Conservation (phyloP, 2,888 invertebrate species). For the Xylota sylvarum region DNA sequence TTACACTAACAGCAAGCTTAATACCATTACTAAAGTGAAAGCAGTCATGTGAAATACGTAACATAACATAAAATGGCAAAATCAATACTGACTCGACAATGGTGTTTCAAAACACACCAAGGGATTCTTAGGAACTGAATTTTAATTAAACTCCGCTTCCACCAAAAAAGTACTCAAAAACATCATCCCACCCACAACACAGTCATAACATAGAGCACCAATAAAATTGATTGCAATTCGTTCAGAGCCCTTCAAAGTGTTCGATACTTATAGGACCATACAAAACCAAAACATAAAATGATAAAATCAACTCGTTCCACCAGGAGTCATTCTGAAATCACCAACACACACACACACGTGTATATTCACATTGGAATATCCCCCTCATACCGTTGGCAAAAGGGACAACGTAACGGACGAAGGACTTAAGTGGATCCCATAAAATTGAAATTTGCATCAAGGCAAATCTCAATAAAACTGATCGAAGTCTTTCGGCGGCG, state of each 20-base stretch:
- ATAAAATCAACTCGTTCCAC: conserved; percentile 61
- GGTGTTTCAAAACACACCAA: conserved; percentile 2
- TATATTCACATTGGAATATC: conserved; percentile 33
- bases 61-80: not conserved
- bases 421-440: conserved; percentile 75
- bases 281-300: conserved; percentile 43
- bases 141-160: conserved; percentile 49
- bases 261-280: conserved; percentile 47
- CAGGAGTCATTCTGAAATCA: conserved; percentile 17
- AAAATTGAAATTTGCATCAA: conserved; percentile 77
- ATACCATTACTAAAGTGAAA: not conserved
- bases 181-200: conserved; percentile 2
- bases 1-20: no score
- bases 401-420: conserved; percentile 68
- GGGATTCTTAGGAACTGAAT: conserved; percentile 11
- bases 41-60: not conserved
- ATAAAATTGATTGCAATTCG: conserved; percentile 70
- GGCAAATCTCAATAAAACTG: conserved; percentile 77
- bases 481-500: conserved; percentile 69
- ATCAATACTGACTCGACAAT: conserved; percentile 7
- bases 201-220: conserved; percentile 26
- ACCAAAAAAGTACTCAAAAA: conserved; percentile 10
- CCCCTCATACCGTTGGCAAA: conserved; percentile 31
- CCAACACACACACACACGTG: conserved; percentile 20
- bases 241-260: conserved; percentile 38